Percentiles rank a stretch among this genome's conserved stretches.
Evolutionary conservation across 2,113 vertebrate species (phyloP).

Genomic region (Nesoenas mayeri): DNA sequence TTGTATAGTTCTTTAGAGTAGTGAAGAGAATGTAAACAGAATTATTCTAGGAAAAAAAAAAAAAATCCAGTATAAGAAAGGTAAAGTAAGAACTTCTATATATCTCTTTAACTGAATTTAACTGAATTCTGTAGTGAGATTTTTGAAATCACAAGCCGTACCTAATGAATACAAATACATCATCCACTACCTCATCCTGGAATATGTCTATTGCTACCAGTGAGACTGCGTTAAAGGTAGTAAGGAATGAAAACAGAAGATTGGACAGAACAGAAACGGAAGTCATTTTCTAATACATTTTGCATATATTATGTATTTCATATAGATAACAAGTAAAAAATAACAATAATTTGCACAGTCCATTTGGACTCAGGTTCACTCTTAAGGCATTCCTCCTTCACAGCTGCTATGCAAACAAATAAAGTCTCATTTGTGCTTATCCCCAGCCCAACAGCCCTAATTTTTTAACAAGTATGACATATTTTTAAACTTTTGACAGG

Average conservation of each 20-base stretch:
- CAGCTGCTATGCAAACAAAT: not conserved
- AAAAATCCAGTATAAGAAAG: not conserved
- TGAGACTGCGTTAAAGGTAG: not conserved
- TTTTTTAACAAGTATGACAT: not conserved
- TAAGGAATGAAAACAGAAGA: not conserved
- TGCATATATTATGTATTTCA: not conserved
- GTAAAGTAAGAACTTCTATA: not conserved
- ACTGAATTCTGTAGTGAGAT: not conserved
- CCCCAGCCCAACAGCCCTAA: not conserved
- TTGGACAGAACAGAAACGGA: not conserved
- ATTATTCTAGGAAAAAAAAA: not conserved
- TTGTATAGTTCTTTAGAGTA: not conserved
- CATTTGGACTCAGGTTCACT: fast-evolving
- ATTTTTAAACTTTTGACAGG: not conserved
- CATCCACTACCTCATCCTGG: not conserved
- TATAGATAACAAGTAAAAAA: not conserved
- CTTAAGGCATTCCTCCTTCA: not conserved
- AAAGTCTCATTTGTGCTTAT: not conserved
- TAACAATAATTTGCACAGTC: not conserved
- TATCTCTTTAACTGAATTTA: not conserved
- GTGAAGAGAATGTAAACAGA: not conserved
- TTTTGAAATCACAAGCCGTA: not conserved
- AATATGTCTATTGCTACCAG: not conserved
- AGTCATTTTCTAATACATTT: not conserved
- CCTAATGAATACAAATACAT: not conserved